Percentiles rank a stretch among this genome's conserved stretches.
Conservation (phyloP, 1,140 invertebrate species). For the Pinna nobilis region DNA sequence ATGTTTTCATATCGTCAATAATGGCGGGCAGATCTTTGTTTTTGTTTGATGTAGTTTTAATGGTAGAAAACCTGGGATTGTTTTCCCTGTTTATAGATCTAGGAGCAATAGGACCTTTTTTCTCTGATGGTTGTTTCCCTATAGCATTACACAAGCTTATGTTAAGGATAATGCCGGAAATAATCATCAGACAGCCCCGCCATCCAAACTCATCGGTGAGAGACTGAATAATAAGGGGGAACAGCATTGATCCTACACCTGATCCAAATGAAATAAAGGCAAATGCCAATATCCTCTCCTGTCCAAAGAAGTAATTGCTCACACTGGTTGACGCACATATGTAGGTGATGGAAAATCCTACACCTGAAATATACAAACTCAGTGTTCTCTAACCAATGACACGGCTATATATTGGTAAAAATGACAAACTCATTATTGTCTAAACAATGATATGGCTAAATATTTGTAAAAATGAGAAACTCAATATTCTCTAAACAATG, state of each 20-base stretch:
- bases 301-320: constrained; percentile 2
- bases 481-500: too few species aligned
- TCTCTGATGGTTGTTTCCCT: background rate
- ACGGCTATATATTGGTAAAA: background rate
- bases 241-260: background rate
- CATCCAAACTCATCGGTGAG: constrained; percentile 1
- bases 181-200: constrained; percentile 7
- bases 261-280: constrained; percentile 12
- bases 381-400: background rate
- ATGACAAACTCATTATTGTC: background rate
- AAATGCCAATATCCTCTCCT: constrained; percentile 1
- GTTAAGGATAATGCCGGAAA: constrained; percentile 2
- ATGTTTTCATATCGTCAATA: background rate
- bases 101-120: background rate
- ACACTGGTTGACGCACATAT: constrained; percentile 21
- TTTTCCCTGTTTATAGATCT: too few species aligned
- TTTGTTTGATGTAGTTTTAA: background rate
- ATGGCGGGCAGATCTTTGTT: background rate
- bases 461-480: too few species aligned
- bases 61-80: too few species aligned
- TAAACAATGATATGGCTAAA: background rate
- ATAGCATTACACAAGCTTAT: background rate
- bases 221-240: constrained; percentile 3
- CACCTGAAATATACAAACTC: background rate
- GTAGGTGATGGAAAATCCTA: constrained; percentile 8